phyloP scores from a whole-genome alignment of 2,797 vertebrate species.

The Rhyacichthys aspro region DNA sequence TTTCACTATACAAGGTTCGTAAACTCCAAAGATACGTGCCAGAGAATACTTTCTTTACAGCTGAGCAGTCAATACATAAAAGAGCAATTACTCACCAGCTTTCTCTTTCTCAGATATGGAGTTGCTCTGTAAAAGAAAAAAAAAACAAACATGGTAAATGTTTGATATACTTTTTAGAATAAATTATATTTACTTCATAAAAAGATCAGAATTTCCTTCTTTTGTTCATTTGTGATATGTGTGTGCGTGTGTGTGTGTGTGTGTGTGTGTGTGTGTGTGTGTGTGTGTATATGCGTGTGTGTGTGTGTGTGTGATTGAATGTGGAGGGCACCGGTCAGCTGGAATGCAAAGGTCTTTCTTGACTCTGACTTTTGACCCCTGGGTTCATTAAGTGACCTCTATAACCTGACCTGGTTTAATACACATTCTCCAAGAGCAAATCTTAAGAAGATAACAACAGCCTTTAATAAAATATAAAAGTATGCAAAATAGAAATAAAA shows the following conservation, averaged over 20 bases:
- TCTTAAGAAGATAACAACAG: conserved; percentile 31
- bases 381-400: conserved; percentile 67
- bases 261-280: too few relatives aligned
- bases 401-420: conserved; percentile 76
- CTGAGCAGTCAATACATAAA: not conserved
- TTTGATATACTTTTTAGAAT: not conserved
- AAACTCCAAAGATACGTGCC: too few relatives aligned
- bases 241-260: too few relatives aligned
- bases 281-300: conserved; percentile 19
- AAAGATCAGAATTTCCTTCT: too few relatives aligned
- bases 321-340: conserved; percentile 48
- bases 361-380: conserved; percentile 75
- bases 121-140: conserved; percentile 61
- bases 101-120: conserved; percentile 65
- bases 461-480: not conserved
- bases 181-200: too few relatives aligned
- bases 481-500: not conserved
- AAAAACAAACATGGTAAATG: not conserved
- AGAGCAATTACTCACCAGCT: conserved; percentile 68
- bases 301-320: conserved; percentile 30
- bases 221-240: too few relatives aligned
- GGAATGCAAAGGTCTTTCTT: conserved; percentile 79
- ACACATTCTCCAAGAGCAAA: conserved; percentile 65
- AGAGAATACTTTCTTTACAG: too few relatives aligned
- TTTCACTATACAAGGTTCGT: too few relatives aligned